A percentile compares a stretch with the other conserved stretches of the same genome.
These are phyloP conservation scores for Barypeithes pellucidus DNA, from an alignment of 2,888 invertebrate species.

Conservation along the genomic window DNA sequence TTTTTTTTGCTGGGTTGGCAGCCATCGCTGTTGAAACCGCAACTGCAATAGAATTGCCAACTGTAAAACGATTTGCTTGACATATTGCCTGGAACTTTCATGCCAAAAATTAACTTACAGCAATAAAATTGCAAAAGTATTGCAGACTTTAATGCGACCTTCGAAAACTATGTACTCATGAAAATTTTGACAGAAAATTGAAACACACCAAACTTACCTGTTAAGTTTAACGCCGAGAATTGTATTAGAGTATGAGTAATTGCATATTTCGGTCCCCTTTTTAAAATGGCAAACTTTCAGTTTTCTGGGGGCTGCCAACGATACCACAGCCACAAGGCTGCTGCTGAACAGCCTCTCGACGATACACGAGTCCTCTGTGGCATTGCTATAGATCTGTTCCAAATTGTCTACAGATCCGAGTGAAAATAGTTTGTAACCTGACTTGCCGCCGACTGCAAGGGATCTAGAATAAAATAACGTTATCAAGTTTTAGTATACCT, in stretches of 20 bases:
- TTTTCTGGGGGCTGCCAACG: constrained; percentile 90
- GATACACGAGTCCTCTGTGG: constrained; percentile 88
- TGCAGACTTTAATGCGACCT: too few relatives aligned
- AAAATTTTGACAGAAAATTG: too few relatives aligned
- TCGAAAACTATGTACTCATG: too few relatives aligned
- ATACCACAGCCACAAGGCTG: constrained; percentile 96
- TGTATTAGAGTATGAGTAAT: constrained; percentile 95
- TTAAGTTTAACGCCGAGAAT: constrained; percentile 97
- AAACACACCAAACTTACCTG: constrained; percentile 78
- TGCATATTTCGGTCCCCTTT: constrained; percentile 98
- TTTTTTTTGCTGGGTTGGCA: too few relatives aligned
- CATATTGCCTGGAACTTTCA: too few relatives aligned
- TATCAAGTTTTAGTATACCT: too few relatives aligned
- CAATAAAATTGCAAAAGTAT: too few relatives aligned
- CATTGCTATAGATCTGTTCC: constrained; percentile 92
- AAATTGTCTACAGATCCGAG: constrained; percentile 88
- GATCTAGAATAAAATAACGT: constrained; percentile 78
- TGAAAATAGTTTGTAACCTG: constrained; percentile 92
- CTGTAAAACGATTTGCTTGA: too few relatives aligned
- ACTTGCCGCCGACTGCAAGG: constrained; percentile 92
- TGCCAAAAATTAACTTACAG: too few relatives aligned
- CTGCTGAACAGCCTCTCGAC: constrained; percentile 98
- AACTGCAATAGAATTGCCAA: too few relatives aligned
- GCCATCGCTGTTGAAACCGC: too few relatives aligned
- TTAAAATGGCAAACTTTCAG: constrained; percentile 98